Evolutionary conservation across 2,888 invertebrate species (phyloP).

Genomic region (Amiota minor): DNA sequence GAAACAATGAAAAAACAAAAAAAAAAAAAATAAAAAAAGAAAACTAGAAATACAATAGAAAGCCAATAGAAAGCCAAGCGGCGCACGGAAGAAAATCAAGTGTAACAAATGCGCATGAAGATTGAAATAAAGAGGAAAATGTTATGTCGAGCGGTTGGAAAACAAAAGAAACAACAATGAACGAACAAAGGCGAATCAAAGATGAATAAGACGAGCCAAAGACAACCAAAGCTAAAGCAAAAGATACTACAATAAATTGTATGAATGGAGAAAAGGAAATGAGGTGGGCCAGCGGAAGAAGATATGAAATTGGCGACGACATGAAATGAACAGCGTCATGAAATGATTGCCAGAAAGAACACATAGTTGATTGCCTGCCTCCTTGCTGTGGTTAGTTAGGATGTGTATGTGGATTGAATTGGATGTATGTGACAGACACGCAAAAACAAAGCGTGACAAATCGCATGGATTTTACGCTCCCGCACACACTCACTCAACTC

Average conservation of each 20-base stretch:
- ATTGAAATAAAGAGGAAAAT: slow-evolving; percentile 9
- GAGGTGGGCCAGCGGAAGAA: no score
- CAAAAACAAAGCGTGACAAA: slow-evolving; percentile 36
- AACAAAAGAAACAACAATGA: slow-evolving; percentile 19
- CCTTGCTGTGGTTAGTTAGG: neutral
- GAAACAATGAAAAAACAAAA: no score
- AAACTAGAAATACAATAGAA: neutral
- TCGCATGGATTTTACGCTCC: slow-evolving; percentile 33
- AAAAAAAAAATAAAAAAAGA: neutral
- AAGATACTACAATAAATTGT: neutral
- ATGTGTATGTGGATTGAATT: neutral
- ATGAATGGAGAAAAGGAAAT: no score
- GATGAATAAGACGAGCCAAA: slow-evolving; percentile 7
- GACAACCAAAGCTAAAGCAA: neutral
- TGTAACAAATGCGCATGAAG: neutral
- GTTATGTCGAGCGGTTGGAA: slow-evolving; percentile 13
- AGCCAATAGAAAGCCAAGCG: neutral
- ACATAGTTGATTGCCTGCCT: slow-evolving; percentile 31
- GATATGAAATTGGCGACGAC: slow-evolving; percentile 14
- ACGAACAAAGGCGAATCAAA: neutral
- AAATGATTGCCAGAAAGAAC: slow-evolving; percentile 23
- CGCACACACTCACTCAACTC: slow-evolving; percentile 3
- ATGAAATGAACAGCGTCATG: slow-evolving; percentile 20
- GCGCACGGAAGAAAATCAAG: slow-evolving; percentile 33
- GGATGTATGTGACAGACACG: neutral